Evolutionary conservation across 2,797 vertebrate genomes (phyloP).

Genomic region (Spinus pinus): DNA sequence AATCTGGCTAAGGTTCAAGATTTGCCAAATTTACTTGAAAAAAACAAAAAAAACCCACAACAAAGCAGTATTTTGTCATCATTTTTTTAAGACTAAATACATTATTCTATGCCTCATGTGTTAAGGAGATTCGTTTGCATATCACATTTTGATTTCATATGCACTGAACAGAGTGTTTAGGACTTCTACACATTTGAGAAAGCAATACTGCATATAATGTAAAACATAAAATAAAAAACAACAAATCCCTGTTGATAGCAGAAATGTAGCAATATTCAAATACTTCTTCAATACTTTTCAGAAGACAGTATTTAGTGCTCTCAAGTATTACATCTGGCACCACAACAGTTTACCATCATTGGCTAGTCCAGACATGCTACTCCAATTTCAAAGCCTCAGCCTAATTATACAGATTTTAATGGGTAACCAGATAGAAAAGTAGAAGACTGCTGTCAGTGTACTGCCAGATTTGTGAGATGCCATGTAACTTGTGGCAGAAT

Average conservation of each 20-base stretch:
- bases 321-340: neutral
- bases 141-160: neutral
- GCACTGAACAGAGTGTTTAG: neutral
- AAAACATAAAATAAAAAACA: rapidly evolving
- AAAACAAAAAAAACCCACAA: rapidly evolving
- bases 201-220: neutral
- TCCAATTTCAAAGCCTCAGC: neutral
- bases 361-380: neutral
- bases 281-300: neutral
- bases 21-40: neutral
- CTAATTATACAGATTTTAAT: neutral
- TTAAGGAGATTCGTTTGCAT: neutral
- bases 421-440: neutral
- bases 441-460: neutral
- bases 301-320: neutral
- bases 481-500: neutral
- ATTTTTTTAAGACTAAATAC: neutral
- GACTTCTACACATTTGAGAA: neutral
- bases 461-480: neutral
- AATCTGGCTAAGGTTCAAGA: neutral
- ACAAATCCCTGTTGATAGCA: neutral
- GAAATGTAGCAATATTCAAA: neutral
- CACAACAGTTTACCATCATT: neutral
- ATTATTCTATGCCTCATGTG: neutral
- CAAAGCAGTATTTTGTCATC: neutral